phyloP scores from a whole-genome alignment of 2,797 vertebrate species.

The Acomys russatus region DNA sequence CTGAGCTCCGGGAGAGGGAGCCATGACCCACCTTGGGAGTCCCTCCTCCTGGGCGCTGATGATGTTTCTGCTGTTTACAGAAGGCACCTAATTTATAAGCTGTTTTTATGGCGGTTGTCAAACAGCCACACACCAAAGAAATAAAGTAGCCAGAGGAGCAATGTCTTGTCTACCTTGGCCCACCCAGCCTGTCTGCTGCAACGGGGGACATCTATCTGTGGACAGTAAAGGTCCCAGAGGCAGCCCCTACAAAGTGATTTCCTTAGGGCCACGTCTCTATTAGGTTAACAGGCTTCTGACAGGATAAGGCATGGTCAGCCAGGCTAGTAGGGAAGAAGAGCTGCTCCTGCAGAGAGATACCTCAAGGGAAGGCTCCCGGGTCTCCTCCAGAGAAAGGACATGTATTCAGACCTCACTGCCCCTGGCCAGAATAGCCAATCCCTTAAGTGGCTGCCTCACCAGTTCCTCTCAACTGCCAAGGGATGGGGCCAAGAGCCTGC shows the following conservation, averaged over 20 bases:
- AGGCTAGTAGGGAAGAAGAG: neutral
- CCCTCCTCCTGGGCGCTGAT: rapidly evolving
- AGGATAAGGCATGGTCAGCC: neutral
- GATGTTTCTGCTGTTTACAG: constrained; percentile 79
- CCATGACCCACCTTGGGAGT: neutral
- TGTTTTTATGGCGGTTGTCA: constrained; percentile 85
- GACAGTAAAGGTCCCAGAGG: neutral
- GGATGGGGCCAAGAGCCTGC: neutral
- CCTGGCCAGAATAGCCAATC: neutral
- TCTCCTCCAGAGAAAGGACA: neutral
- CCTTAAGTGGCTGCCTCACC: neutral
- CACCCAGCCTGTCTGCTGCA: constrained; percentile 44
- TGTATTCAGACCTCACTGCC: rapidly evolving
- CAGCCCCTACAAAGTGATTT: neutral
- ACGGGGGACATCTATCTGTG: neutral
- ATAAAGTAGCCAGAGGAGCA: constrained; percentile 75
- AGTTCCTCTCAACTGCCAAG: neutral
- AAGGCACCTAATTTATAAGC: constrained; percentile 82
- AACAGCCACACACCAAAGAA: constrained; percentile 84
- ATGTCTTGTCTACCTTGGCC: constrained; percentile 48
- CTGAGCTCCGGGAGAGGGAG: neutral
- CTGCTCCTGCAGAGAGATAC: neutral
- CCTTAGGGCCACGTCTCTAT: neutral
- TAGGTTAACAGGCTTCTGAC: neutral
- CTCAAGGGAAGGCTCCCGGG: neutral